Conservation (phyloP, 2,888 invertebrate species). For the Andrena trimmerana region DNA sequence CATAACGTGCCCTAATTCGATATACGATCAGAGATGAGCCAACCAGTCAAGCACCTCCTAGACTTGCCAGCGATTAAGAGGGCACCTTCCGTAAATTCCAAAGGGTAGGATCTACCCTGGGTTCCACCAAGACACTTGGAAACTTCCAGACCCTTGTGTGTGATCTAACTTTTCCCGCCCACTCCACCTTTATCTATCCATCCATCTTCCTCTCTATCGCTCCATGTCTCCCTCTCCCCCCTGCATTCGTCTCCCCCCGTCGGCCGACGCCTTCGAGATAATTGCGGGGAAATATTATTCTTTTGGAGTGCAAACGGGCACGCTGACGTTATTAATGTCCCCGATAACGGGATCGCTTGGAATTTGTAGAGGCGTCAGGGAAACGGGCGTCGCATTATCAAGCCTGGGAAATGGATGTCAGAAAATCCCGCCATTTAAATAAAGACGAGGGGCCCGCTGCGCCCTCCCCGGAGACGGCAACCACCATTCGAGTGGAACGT, state of each 20-base stretch:
- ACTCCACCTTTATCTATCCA: background rate
- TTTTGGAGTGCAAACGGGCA: constrained; percentile 60
- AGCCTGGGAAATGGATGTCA: background rate
- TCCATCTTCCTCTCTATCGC: constrained; percentile 33
- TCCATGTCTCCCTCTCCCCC: background rate
- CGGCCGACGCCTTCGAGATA: constrained; percentile 39
- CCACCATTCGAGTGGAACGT: background rate
- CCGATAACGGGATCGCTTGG: constrained; percentile 18
- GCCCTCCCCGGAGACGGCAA: background rate
- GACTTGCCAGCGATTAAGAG: constrained; percentile 63
- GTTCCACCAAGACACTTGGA: constrained; percentile 53
- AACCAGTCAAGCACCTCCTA: constrained; percentile 42
- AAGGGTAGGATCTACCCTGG: constrained; percentile 29
- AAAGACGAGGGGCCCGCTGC: background rate
- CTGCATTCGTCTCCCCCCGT: constrained; percentile 29
- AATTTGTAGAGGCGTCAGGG: constrained; percentile 9
- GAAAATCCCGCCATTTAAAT: constrained; percentile 9
- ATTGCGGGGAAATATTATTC: constrained; percentile 68
- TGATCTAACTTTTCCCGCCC: constrained; percentile 46
- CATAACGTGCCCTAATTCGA: constrained; percentile 57
- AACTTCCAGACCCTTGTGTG: constrained; percentile 42
- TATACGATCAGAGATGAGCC: constrained; percentile 55
- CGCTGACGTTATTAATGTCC: constrained; percentile 62
- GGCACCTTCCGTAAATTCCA: constrained; percentile 55
- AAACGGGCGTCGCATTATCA: constrained; percentile 11